Conservation (phyloP, 1,140 invertebrate genomes). For the Yoshiicerus persimilis region DNA sequence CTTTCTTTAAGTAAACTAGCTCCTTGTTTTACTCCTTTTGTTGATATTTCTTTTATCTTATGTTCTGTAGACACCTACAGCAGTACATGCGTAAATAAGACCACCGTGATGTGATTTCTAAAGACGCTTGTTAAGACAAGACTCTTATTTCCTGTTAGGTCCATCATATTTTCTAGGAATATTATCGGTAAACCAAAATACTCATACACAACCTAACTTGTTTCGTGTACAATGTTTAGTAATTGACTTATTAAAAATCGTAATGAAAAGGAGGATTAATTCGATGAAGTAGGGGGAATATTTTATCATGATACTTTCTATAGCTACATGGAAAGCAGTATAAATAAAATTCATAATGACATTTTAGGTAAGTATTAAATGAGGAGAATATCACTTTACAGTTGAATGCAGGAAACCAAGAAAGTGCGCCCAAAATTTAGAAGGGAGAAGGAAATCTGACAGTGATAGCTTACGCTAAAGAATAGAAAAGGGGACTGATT, state of each 20-base stretch:
- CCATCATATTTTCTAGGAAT: too few relatives aligned
- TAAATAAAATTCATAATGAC: neutral
- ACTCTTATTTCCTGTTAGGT: neutral
- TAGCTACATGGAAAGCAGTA: neutral
- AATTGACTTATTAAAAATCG: slow-evolving; percentile 14
- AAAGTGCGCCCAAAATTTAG: neutral
- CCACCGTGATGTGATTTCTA: neutral
- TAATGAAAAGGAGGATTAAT: neutral
- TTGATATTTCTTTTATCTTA: neutral
- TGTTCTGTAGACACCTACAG: neutral
- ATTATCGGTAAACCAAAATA: too few relatives aligned
- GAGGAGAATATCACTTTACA: neutral
- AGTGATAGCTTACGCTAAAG: neutral
- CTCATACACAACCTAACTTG: too few relatives aligned
- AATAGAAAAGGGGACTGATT: neutral
- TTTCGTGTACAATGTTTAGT: neutral
- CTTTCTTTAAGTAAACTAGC: slow-evolving; percentile 2
- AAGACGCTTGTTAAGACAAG: neutral
- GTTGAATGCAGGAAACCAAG: neutral
- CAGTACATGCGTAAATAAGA: neutral
- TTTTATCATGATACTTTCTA: neutral
- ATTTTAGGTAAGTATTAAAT: neutral
- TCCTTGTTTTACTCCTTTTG: neutral
- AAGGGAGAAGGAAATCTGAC: neutral
- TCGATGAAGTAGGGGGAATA: neutral